These are phyloP conservation scores for Opisthograptis luteolata DNA, from an alignment of 2,888 invertebrate species.

Conservation along the genomic window DNA sequence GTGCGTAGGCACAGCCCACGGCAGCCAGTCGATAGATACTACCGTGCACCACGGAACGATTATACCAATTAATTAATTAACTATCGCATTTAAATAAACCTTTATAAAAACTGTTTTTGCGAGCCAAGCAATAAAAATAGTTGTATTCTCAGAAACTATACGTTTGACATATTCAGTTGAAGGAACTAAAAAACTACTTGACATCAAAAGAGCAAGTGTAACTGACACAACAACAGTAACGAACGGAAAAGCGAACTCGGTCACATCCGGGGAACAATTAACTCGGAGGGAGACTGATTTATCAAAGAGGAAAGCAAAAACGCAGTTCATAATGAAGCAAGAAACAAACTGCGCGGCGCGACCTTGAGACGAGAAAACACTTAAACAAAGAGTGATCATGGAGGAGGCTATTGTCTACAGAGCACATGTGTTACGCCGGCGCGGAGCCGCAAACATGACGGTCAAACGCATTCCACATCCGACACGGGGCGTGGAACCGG, in stretches of 20 bases:
- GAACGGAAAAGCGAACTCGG: slow-evolving; percentile 28
- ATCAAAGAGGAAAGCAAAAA: slow-evolving; percentile 40
- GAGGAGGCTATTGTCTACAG: slow-evolving; percentile 47
- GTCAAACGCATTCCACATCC: slow-evolving; percentile 75
- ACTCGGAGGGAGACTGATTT: slow-evolving; percentile 25
- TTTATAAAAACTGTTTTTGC: background rate
- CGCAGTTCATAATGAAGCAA: slow-evolving; percentile 43
- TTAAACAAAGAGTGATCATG: slow-evolving; percentile 63
- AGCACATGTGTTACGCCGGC: slow-evolving; percentile 51
- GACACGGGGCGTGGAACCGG: slow-evolving; percentile 52
- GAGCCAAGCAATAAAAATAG: background rate
- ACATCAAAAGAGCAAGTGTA: slow-evolving; percentile 26
- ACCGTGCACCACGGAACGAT: slow-evolving; percentile 38
- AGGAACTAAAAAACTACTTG: slow-evolving; percentile 14
- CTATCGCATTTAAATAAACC: slow-evolving; percentile 29
- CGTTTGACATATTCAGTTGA: background rate
- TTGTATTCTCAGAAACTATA: background rate
- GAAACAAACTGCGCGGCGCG: slow-evolving; percentile 42
- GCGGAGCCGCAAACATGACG: slow-evolving; percentile 55
- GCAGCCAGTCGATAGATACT: slow-evolving; percentile 39
- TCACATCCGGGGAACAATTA: slow-evolving; percentile 38
- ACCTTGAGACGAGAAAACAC: slow-evolving; percentile 68
- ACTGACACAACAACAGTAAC: slow-evolving; percentile 28
- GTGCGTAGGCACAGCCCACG: slow-evolving; percentile 67
- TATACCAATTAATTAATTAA: slow-evolving; percentile 30